phyloP scores from a whole-genome alignment of 2,113 vertebrate species.

The Scolopax mira region DNA sequence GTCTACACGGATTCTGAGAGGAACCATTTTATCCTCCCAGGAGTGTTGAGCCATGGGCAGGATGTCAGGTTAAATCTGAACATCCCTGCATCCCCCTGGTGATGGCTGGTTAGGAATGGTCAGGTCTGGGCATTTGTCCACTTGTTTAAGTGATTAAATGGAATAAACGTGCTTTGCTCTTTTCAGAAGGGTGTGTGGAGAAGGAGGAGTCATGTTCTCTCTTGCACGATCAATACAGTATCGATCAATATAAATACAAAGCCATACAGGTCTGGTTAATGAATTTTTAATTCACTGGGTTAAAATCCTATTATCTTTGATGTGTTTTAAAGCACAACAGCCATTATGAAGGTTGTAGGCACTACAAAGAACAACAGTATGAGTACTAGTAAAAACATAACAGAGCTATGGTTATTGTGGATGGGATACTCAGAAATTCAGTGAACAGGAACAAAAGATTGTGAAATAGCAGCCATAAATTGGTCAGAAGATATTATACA shows the following conservation, averaged over 20 bases:
- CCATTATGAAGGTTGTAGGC: not conserved
- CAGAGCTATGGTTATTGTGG: not conserved
- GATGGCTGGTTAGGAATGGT: fast-evolving
- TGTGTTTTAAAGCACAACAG: not conserved
- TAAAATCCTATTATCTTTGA: not conserved
- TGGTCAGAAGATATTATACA: not conserved
- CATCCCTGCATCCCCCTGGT: not conserved
- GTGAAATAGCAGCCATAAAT: not conserved
- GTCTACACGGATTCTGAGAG: not conserved
- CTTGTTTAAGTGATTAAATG: not conserved
- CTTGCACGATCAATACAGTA: not conserved
- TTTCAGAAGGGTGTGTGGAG: not conserved
- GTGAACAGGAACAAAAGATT: not conserved
- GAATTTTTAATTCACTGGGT: not conserved
- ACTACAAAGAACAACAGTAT: not conserved
- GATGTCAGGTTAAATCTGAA: not conserved
- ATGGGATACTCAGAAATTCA: not conserved
- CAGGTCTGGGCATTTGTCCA: not conserved
- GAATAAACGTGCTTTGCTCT: not conserved
- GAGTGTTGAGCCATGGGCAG: not conserved
- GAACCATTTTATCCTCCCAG: not conserved
- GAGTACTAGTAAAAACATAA: not conserved
- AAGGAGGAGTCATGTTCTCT: not conserved
- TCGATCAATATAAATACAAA: not conserved
- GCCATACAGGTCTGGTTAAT: not conserved